A percentile compares a stretch with the other conserved stretches of the same genome.
Conservation (phyloP, 2,888 invertebrate genomes). For the Formica aserva region DNA sequence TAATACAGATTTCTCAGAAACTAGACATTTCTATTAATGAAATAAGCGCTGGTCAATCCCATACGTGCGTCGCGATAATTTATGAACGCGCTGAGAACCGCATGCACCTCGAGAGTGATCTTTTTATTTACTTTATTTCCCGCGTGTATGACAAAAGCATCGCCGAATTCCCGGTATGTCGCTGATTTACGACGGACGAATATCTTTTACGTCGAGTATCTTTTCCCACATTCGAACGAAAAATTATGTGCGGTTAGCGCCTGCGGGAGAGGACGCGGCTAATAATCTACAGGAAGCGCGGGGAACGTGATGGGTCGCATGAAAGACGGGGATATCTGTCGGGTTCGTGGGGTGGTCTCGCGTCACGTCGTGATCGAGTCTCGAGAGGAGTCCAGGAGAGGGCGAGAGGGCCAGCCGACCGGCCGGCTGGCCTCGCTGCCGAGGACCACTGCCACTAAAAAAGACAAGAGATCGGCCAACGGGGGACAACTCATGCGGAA, state of each 20-base stretch:
- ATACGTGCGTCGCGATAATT: background rate
- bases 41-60: background rate
- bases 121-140: constrained; percentile 30
- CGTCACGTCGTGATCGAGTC: constrained; percentile 76
- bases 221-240: constrained; percentile 66
- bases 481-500: constrained; percentile 82
- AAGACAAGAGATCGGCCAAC: constrained; percentile 75
- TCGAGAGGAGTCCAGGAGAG: constrained; percentile 59
- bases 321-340: constrained; percentile 83
- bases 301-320: constrained; percentile 79
- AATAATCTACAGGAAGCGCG: constrained; percentile 61
- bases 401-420: constrained; percentile 2
- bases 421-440: constrained; percentile 53
- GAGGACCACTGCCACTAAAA: constrained; percentile 72
- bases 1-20: background rate
- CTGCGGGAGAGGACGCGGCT: constrained; percentile 67
- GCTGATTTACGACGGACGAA: constrained; percentile 36
- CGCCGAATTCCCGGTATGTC: constrained; percentile 25
- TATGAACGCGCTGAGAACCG: background rate
- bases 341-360: constrained; percentile 83
- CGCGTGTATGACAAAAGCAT: constrained; percentile 1
- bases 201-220: constrained; percentile 30
- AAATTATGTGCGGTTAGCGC: constrained; percentile 78
- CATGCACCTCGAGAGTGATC: background rate
- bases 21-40: background rate